Conservation (phyloP, 2,888 invertebrate genomes). For the Disparrhopalites patrizii region DNA sequence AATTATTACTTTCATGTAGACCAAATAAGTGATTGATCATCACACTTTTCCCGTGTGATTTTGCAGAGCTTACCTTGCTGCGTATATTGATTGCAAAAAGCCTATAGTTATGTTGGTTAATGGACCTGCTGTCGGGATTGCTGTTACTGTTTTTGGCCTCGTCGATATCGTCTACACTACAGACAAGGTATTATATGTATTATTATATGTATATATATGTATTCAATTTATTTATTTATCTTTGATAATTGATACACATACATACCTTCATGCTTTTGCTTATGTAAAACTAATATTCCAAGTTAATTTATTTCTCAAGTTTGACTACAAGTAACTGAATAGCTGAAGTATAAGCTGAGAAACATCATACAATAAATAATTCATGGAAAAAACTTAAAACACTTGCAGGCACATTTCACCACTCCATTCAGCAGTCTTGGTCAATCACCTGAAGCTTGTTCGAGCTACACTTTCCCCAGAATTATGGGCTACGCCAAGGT, state of each 20-base stretch:
- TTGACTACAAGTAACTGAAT: no score
- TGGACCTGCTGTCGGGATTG: slow-evolving; percentile 91
- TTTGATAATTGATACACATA: background rate
- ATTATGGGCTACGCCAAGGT: slow-evolving; percentile 78
- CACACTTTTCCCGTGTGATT: no score
- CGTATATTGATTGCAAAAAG: slow-evolving; percentile 84
- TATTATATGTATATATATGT: no score
- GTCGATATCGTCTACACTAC: slow-evolving; percentile 85
- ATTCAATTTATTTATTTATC: background rate
- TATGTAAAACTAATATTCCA: background rate
- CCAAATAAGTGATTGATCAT: no score
- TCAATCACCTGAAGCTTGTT: slow-evolving; percentile 83
- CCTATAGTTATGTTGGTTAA: slow-evolving; percentile 81
- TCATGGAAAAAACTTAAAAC: no score
- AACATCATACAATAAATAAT: no score
- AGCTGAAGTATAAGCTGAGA: no score
- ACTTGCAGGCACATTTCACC: slow-evolving; percentile 59
- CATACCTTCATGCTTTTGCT: background rate
- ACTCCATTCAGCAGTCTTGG: slow-evolving; percentile 85
- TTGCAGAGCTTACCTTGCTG: slow-evolving; percentile 63
- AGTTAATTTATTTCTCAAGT: no score
- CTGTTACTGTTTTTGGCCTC: slow-evolving; percentile 75
- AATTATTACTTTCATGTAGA: no score
- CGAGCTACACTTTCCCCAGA: slow-evolving; percentile 76
- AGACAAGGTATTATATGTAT: slow-evolving; percentile 53